phyloP scores from a whole-genome alignment of 2,888 invertebrate species.

The Latrodectus elegans region DNA sequence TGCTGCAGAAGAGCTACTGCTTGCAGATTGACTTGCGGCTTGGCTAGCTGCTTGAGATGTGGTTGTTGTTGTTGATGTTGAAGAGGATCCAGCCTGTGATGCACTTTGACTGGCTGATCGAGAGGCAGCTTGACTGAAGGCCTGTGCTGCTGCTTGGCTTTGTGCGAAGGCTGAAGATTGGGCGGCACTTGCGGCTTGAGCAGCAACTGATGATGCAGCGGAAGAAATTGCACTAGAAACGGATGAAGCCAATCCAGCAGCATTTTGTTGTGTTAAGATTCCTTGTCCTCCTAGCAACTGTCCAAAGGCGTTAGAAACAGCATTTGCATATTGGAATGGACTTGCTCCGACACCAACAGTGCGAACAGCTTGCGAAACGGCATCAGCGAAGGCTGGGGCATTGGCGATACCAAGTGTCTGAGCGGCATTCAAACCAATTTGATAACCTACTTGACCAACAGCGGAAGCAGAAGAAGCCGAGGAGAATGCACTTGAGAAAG shows the following conservation, averaged over 20 bases:
- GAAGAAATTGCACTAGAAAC: constrained; percentile 11
- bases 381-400: constrained; percentile 6
- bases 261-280: constrained; percentile 11
- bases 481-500: constrained; percentile 21
- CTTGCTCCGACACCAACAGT: constrained; percentile 24
- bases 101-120: constrained; percentile 8
- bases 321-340: constrained; percentile 15
- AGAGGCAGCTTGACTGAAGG: constrained; percentile 10
- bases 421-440: not conserved
- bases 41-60: not conserved
- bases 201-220: not conserved
- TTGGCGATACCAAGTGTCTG: constrained; percentile 9
- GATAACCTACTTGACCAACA: constrained; percentile 1
- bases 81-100: not conserved
- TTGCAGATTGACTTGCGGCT: not conserved
- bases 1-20: not conserved
- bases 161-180: constrained; percentile 4
- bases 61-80: not conserved
- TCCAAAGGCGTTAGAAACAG: not conserved
- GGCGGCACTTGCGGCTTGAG: not conserved
- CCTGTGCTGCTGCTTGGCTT: constrained; percentile 4
- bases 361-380: constrained; percentile 5
- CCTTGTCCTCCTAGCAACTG: not conserved
- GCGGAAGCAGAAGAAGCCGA: constrained; percentile 18
- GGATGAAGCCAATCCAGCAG: constrained; percentile 8